A percentile compares a stretch with the other conserved stretches of the same genome.
phyloP scores from a whole-genome alignment of 2,797 vertebrate species.

The Pseudomugil gertrudae region DNA sequence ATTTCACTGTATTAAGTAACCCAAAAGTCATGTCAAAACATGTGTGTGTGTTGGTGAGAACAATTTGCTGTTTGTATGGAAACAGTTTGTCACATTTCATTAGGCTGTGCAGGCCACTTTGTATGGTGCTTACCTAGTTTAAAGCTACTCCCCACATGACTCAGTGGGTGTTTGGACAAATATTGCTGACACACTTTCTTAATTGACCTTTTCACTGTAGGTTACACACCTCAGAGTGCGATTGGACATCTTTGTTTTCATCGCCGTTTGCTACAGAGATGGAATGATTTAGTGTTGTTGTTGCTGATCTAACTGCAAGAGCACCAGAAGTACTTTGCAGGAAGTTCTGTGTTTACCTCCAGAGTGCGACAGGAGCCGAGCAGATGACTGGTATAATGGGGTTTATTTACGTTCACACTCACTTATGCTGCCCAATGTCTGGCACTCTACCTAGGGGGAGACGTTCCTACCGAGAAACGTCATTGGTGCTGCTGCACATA shows the following conservation, averaged over 20 bases:
- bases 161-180: slow-evolving; percentile 59
- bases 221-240: slow-evolving; percentile 27
- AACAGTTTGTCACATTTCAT: slow-evolving; percentile 81
- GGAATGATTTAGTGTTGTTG: slow-evolving; percentile 82
- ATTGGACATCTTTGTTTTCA: slow-evolving; percentile 80
- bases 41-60: slow-evolving; percentile 58
- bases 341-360: slow-evolving; percentile 94
- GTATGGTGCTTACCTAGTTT: slow-evolving; percentile 49
- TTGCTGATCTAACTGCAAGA: slow-evolving; percentile 85
- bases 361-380: slow-evolving; percentile 91
- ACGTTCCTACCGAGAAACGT: slow-evolving; percentile 88
- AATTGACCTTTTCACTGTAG: slow-evolving; percentile 62
- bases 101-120: slow-evolving; percentile 65
- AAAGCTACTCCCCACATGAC: slow-evolving; percentile 51
- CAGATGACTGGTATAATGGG: slow-evolving; percentile 93
- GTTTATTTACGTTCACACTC: slow-evolving; percentile 97
- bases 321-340: slow-evolving; percentile 89
- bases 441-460: slow-evolving; percentile 88
- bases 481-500: slow-evolving; percentile 76
- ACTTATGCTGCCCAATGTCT: slow-evolving; percentile 91
- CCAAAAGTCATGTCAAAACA: slow-evolving; percentile 63
- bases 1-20: slow-evolving; percentile 54
- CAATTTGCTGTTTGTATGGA: slow-evolving; percentile 77
- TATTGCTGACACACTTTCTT: slow-evolving; percentile 60
- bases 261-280: slow-evolving; percentile 72